Evolutionary conservation across 2,113 vertebrate genomes (phyloP), one percentile per base, ranked within the genome.

Genomic region (Sterna hirundo): DNA sequence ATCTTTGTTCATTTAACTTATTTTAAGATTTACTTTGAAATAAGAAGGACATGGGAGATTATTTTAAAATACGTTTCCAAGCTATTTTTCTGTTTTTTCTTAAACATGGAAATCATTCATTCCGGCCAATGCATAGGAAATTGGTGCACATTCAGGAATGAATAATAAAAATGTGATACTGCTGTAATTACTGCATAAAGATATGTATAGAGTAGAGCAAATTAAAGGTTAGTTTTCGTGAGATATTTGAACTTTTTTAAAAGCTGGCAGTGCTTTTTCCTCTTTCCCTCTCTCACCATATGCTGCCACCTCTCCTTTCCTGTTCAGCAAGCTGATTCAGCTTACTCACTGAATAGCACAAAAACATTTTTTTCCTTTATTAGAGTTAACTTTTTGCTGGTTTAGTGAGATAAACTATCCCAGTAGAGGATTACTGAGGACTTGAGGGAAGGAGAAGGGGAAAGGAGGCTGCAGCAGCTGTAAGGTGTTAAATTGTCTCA

Each of bases 261-360:
- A 83, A 92, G 69, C 83, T 86, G 60, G 91, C 72, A 86, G 47
- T 84, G 47, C 60, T 96, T 65, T 95, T 96, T 95, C 84, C 74
- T 84, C 52, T 95, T 81, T 72, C 38, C 26, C 65, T 93, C 40
- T 94, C 51, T 70, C 74, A 47, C 83, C 86, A 78, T 94, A 64
- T 84, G 91, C 65, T 89, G 57, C 83, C 89, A 93, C 29, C 57
- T 87, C 74, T 91, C 72, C 77, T 68, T 94, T 91, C 74, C 72
- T 68, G 55, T 78, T 89, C 77, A 62, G 57, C 52, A 42, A 83
- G 52, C 74, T 95, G 86, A 91, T 78, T 91, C 72, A 93, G 52
- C 74, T 71, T 51, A 62, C 69, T 86, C 61, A 88, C 44, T 60
- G 52, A 95, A 72, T 77, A 68, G 65, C 65, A 93, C 20, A 47